Base-by-base conservation (phyloP, 2,888 invertebrate species). In the Hypena proboscidalis region DNA sequence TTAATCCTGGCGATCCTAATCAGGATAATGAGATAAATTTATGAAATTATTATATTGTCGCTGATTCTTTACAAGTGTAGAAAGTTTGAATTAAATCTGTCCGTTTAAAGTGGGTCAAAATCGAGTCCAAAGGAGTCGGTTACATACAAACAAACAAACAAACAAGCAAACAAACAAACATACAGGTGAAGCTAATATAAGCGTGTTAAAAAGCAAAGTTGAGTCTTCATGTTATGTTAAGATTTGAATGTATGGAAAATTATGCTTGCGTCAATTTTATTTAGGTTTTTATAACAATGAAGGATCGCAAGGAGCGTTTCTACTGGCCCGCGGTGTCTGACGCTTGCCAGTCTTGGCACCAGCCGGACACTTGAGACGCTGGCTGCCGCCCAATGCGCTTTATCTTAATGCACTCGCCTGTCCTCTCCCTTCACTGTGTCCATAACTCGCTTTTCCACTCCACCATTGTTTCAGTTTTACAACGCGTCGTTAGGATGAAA, bases 331-430 rank as follows among this genome's bases (percentile, higher is more conserved):
- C n/a, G 61, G 61, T 70, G 66, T 55, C 53, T 63, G 46, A 42
- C 51, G 33, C 50, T 41, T 41, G 66, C 48, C 65, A 61, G 74
- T 73, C 74, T 85, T 86, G 84, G 86, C 87, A 81, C 59, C 63
- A 62, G 67, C 65, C 64, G 80, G 82, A 78, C 80, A 87, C 88
- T 89, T 76, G 83, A 88, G 86, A 85, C 81, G 81, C 81, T 89
- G 90, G 87, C 88, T 62, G 57, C 58, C 70, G 74, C 85, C 89
- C 88, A 89, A 86, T 68, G 60, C 80, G 80, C 80, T 86, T 84
- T 84, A 83, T 87, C 86, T 88, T 85, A 88, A 85, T 88, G 83
- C 80, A 83, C 83, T 84, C 77, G 77, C 74, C 77, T 79, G 83
- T 85, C 83, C 74, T 67, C 74, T 80, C 68, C 70, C 74, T 71